Evolutionary conservation across 2,113 vertebrate species (phyloP).

Genomic region (Megatriorchis doriae): DNA sequence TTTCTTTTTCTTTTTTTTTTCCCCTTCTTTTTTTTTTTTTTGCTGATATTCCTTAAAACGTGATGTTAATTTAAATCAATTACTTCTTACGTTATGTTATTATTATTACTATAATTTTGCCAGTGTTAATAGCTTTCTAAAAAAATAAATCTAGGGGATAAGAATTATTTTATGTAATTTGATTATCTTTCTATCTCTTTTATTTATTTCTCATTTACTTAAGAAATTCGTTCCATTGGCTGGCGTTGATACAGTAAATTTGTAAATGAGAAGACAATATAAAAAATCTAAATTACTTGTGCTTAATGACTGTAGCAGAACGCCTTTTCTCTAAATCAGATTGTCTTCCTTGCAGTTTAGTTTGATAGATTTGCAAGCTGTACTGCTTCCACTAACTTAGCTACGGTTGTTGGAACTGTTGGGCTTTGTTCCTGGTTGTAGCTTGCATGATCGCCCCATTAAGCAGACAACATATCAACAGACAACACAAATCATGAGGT

Average conservation of each 20-base stretch:
- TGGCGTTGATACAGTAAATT: conserved; percentile 87
- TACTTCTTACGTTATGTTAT: conserved; percentile 74
- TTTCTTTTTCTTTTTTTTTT: too few relatives aligned
- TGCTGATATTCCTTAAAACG: conserved; percentile 66
- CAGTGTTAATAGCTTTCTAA: conserved; percentile 74
- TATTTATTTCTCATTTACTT: conserved; percentile 93
- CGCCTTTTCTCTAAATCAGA: conserved; percentile 91
- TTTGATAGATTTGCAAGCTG: conserved; percentile 85
- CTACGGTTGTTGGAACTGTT: conserved; percentile 80
- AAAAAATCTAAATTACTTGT: conserved; percentile 87
- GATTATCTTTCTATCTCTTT: conserved; percentile 84
- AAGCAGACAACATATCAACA: conserved; percentile 91
- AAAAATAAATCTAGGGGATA: conserved; percentile 71
- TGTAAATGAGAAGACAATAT: conserved; percentile 85
- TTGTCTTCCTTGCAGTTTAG: conserved; percentile 87
- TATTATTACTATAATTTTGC: conserved; percentile 75
- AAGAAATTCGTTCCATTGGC: conserved; percentile 90
- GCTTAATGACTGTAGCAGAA: conserved; percentile 90
- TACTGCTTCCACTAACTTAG: conserved; percentile 79
- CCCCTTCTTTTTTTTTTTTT: neutral
- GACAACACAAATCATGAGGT: conserved; percentile 85
- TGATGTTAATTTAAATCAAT: conserved; percentile 81
- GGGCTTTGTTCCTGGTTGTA: conserved; percentile 94
- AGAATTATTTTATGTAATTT: conserved; percentile 86
- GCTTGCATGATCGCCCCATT: conserved; percentile 97